Evolutionary conservation across 2,113 vertebrate species (phyloP), one percentile per base, ranked within the genome.

Genomic region (Emydocephalus ijimae): DNA sequence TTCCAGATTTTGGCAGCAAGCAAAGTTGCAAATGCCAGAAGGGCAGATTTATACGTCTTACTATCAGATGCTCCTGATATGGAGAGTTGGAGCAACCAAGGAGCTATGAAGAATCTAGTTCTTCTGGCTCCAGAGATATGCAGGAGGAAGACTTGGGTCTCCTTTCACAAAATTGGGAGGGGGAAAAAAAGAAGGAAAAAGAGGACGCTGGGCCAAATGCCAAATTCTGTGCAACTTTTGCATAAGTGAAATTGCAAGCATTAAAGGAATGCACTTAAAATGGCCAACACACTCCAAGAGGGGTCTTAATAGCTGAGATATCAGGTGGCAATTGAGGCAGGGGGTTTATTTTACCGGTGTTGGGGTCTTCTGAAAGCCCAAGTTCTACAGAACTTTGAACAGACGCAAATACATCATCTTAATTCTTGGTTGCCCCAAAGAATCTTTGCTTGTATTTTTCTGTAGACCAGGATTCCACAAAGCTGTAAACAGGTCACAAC

Each of bases 1-100:
- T 59, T 91, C 55, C 45, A 64, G n/a, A 29, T 92, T 88, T 92
- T 39, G 85, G 91, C 91, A 64, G 85, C 56, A 10, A 26, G n/a
- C 34, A 2, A 55, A 85, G n/a, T 43, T 43, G 74, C 7, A 43
- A 81, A 81, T 8, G 6, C 15, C 69, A 81, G 69, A 43, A 81
- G 34, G 74, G 34, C 18, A 81, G 74, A 81, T 81, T 81, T 20
- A 81, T 39, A 39, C 0, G 1, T 81, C 74, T 43, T 81, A 21
- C 34, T 81, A 81, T 81, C 74, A 81, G 74, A 34, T 55, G 43
- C 5, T 29, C 45, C 34, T 0, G 1, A 9, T 39, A 18, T 15
- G n/a, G 9, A 43, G 91, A 50, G 4, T 11, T 34, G 34, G 1
- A 81, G 90, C 14, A 20, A 2, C 50, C 24, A 1, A 61, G 43